Evolutionary conservation across 2,797 vertebrate genomes (phyloP).

Genomic region (Sparus aurata): DNA sequence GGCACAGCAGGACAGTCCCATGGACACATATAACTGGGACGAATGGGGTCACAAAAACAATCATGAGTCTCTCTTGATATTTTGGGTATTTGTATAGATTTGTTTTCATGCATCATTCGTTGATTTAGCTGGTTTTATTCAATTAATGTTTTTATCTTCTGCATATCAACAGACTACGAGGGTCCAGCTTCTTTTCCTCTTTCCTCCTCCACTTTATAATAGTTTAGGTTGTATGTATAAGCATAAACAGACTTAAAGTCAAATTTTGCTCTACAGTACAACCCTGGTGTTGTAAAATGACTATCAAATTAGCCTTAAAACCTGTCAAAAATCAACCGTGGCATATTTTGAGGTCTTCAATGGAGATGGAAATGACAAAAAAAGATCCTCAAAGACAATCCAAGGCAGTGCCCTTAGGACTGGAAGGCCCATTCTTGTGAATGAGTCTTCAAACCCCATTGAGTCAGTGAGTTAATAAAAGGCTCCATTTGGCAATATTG

Average conservation of each 20-base stretch:
- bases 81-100: slow-evolving; percentile 27
- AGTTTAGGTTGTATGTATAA: too few relatives aligned
- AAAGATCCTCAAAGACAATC: slow-evolving; percentile 3
- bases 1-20: slow-evolving; percentile 32
- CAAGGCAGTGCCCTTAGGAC: slow-evolving; percentile 17
- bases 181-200: too few relatives aligned
- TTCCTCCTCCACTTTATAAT: too few relatives aligned
- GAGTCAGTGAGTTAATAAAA: slow-evolving; percentile 45
- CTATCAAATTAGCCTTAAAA: too few relatives aligned
- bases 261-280: too few relatives aligned
- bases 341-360: neutral
- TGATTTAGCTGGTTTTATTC: slow-evolving; percentile 16
- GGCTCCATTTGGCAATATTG: slow-evolving; percentile 37
- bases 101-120: slow-evolving; percentile 23
- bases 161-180: too few relatives aligned
- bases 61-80: slow-evolving; percentile 11
- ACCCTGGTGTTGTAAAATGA: too few relatives aligned
- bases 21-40: slow-evolving; percentile 38
- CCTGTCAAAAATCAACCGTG: too few relatives aligned
- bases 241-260: too few relatives aligned
- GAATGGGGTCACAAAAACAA: slow-evolving; percentile 26
- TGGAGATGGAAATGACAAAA: slow-evolving; percentile 16
- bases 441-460: slow-evolving; percentile 42
- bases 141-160: neutral
- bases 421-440: slow-evolving; percentile 28